Evolutionary conservation across 2,113 vertebrate genomes (phyloP), one percentile per base, ranked within the genome.

Genomic region (Passer domesticus): DNA sequence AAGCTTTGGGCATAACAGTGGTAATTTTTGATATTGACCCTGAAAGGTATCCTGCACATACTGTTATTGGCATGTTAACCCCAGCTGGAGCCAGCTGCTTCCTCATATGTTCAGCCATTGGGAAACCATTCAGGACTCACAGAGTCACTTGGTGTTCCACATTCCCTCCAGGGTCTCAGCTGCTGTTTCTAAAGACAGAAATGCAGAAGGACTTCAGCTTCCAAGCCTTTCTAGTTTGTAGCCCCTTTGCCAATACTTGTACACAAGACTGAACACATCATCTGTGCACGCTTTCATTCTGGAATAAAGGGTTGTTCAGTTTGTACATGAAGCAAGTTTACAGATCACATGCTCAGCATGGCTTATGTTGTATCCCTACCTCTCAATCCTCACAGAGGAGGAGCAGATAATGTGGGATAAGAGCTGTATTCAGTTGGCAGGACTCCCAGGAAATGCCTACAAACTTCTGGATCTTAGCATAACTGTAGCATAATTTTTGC

Each of bases 151-250:
- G 62, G 53, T 88, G 43, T 66, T 94, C 63, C 55, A 56, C 86
- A 86, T 90, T 93, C 89, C 79, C 83, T 70, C 55, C 30, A 33
- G 82, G 67, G 79, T 80, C 83, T 95, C 95, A 90, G 94, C 90
- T 96, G 94, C 90, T 86, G 75, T 90, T 90, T 88, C 72, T 86
- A 73, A 96, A 90, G 72, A 77, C 73, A 59, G 63, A 95, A 79
- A 66, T 3, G 4, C 53, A 90, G 81, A 74, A 90, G 35, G 39
- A 68, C 64, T 87, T 94, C 72, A 89, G 73, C 64, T 92, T 94
- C 64, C 73, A 74, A 47, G 31, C 21, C 56, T 44, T 83, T 59
- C 83, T 59, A 68, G 44, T 55, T 80, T 2, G 2, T 37, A 75
- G 49, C 25, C 28, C 24, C 56, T 79, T 94, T 87, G 77, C 75